These are phyloP conservation scores for Drosophila rhopaloa DNA, from an alignment of 1,140 invertebrate genomes.

Conservation along the genomic window DNA sequence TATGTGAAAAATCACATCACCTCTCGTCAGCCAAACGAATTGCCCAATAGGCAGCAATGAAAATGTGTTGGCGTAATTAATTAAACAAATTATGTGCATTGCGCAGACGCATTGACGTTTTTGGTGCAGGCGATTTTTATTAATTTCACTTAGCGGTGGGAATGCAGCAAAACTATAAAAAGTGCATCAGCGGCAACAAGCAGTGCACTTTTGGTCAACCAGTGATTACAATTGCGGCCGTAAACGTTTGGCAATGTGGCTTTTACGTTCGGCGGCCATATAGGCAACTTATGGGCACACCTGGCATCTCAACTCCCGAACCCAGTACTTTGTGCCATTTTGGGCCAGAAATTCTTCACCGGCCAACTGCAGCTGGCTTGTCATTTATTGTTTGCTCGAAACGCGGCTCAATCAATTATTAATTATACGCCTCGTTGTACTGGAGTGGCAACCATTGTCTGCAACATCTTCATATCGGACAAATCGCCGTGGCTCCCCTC, in stretches of 20 bases:
- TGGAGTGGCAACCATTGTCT: conserved; percentile 43
- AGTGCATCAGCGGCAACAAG: conserved; percentile 46
- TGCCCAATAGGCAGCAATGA: conserved; percentile 65
- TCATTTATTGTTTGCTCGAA: conserved; percentile 62
- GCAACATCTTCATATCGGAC: conserved; percentile 64
- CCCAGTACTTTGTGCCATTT: conserved; percentile 73
- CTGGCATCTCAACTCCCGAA: conserved; percentile 34
- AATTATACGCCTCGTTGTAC: conserved; percentile 77
- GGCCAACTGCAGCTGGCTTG: conserved; percentile 36
- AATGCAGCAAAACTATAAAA: conserved; percentile 64
- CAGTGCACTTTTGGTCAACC: conserved; percentile 66
- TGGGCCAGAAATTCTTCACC: conserved; percentile 53
- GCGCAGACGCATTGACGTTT: conserved; percentile 77
- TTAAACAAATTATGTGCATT: conserved; percentile 82
- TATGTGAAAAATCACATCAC: conserved; percentile 75
- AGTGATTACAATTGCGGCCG: conserved; percentile 74
- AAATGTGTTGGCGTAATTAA: conserved; percentile 81
- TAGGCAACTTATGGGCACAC: conserved; percentile 68
- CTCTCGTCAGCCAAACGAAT: conserved; percentile 28
- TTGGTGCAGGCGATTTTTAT: conserved; percentile 75
- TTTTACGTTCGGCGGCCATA: conserved; percentile 62
- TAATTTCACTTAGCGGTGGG: conserved; percentile 80
- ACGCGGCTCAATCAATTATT: conserved; percentile 75
- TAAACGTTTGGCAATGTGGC: conserved; percentile 66
- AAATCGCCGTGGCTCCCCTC: conserved; percentile 30